These are phyloP conservation scores for Bombycilla garrulus DNA, from an alignment of 2,113 vertebrate genomes.

Conservation along the genomic window DNA sequence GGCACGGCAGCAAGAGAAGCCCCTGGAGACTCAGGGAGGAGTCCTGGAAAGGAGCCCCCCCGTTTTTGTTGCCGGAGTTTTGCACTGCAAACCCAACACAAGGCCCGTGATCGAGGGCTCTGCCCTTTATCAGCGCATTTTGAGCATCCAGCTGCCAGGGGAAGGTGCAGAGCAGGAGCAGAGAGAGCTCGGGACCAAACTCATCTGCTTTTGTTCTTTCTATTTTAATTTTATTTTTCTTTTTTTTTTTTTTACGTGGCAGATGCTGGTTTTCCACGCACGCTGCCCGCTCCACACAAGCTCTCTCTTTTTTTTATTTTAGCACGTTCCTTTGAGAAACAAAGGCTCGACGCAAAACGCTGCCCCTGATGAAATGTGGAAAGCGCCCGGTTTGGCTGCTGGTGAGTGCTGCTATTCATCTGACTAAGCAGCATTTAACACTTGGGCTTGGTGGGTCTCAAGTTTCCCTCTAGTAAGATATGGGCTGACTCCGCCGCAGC, in stretches of 20 bases:
- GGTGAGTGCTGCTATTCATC: constrained; percentile 26
- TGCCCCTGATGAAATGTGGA: not conserved
- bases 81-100: not conserved
- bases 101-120: accelerated
- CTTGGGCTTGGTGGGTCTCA: constrained; percentile 23
- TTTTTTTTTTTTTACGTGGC: not conserved
- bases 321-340: not conserved
- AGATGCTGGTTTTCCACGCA: not conserved
- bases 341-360: not conserved
- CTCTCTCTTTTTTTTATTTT: too few relatives aligned
- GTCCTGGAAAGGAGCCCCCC: not conserved
- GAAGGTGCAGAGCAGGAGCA: not conserved
- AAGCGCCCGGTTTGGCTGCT: not conserved
- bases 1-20: accelerated
- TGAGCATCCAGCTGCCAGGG: not conserved
- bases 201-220: not conserved
- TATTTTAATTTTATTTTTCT: too few relatives aligned
- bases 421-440: not conserved
- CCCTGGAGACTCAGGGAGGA: not conserved
- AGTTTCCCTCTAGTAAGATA: constrained; percentile 59
- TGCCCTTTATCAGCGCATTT: accelerated
- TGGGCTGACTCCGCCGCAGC: constrained; percentile 60
- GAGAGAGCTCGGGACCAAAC: not conserved
- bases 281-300: not conserved
- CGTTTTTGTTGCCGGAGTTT: not conserved